A percentile compares a stretch with the other conserved stretches of the same genome.
Evolutionary conservation across 1,140 invertebrate species (phyloP).

Genomic region (Ips nitidus): DNA sequence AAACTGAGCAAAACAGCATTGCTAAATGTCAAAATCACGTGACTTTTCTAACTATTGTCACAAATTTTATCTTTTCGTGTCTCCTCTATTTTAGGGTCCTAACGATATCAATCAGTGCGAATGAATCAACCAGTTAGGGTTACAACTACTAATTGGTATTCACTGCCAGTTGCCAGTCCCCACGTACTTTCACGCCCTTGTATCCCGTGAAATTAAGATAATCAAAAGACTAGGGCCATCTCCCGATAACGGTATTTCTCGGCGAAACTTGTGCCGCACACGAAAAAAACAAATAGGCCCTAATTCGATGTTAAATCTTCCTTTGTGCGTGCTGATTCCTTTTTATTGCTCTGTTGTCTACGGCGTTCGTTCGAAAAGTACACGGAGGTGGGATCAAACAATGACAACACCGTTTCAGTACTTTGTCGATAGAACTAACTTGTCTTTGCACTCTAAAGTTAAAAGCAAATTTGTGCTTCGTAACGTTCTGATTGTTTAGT

Average conservation of each 20-base stretch:
- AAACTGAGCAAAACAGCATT: too few relatives aligned
- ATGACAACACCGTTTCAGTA: too few relatives aligned
- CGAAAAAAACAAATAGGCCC: slow-evolving; percentile 27
- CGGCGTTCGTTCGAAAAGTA: too few relatives aligned
- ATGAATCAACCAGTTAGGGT: neutral
- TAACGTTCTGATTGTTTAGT: slow-evolving; percentile 1
- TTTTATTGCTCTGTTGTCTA: slow-evolving; percentile 17
- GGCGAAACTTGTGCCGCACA: slow-evolving; percentile 10
- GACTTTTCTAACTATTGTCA: too few relatives aligned
- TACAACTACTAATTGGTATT: slow-evolving; percentile 21
- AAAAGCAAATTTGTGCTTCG: slow-evolving; percentile 1
- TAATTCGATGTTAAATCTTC: slow-evolving; percentile 15
- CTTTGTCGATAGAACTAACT: too few relatives aligned
- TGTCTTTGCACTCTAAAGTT: neutral
- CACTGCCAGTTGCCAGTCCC: slow-evolving; percentile 3
- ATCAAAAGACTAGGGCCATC: slow-evolving; percentile 13
- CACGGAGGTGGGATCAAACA: too few relatives aligned
- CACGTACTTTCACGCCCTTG: slow-evolving; percentile 12
- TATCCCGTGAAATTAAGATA: slow-evolving; percentile 22
- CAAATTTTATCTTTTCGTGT: too few relatives aligned
- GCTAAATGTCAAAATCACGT: too few relatives aligned
- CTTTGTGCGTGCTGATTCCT: slow-evolving; percentile 16
- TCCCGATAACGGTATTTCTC: slow-evolving; percentile 18
- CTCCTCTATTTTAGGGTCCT: slow-evolving; percentile 1
- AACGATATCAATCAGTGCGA: too few relatives aligned